Evolutionary conservation across 2,113 vertebrate genomes (phyloP).

Genomic region (Xenus cinereus): DNA sequence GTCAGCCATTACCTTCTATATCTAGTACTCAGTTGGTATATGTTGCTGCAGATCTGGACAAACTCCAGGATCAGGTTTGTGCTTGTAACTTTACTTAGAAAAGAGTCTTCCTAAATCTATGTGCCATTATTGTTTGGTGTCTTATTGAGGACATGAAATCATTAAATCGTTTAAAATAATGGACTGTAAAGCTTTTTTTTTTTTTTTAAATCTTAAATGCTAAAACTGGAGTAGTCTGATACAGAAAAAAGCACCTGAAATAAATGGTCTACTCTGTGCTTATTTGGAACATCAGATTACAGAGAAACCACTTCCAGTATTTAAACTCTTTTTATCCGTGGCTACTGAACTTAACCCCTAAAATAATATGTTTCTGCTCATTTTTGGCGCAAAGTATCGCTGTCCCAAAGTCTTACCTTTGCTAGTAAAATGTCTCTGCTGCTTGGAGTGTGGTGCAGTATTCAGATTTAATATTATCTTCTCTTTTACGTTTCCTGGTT

Average conservation of each 20-base stretch:
- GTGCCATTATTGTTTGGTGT: not conserved
- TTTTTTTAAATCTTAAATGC: not conserved
- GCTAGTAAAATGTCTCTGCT: not conserved
- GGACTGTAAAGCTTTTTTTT: not conserved
- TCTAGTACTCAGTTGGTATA: slow-evolving; percentile 84
- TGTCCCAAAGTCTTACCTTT: not conserved
- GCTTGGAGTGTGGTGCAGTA: not conserved
- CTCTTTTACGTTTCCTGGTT: not conserved
- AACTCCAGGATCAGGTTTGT: slow-evolving; percentile 85
- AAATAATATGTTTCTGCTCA: not conserved
- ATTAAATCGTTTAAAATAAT: not conserved
- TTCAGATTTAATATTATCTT: not conserved
- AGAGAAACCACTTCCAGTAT: not conserved
- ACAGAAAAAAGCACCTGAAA: not conserved
- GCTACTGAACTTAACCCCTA: not conserved
- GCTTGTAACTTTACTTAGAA: not conserved
- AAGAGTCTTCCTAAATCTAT: not conserved
- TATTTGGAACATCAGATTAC: not conserved
- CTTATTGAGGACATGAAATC: not conserved
- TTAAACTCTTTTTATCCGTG: not conserved
- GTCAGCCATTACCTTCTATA: slow-evolving; percentile 56
- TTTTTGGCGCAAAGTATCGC: not conserved
- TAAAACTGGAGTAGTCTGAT: not conserved
- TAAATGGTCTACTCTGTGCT: not conserved
- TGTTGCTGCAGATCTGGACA: slow-evolving; percentile 87